These are phyloP conservation scores for Acrocera orbiculus DNA, from an alignment of 2,888 invertebrate species.

Conservation along the genomic window DNA sequence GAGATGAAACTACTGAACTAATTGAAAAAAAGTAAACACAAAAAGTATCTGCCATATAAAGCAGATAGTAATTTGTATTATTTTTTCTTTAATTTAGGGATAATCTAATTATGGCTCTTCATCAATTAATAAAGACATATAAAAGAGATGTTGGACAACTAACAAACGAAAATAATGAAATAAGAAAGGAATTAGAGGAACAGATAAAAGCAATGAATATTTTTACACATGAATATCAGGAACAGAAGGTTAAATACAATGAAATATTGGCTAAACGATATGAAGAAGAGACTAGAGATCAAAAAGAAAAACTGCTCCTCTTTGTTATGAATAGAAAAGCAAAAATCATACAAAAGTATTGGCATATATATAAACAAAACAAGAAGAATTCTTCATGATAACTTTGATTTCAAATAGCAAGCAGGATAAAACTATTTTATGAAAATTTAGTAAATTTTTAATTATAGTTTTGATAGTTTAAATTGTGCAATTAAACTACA, in stretches of 20 bases:
- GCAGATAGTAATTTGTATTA: no score
- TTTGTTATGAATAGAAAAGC: constrained; percentile 27
- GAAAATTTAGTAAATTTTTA: no score
- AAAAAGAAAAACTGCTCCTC: constrained; percentile 19
- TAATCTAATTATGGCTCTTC: constrained; percentile 21
- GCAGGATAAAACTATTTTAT: no score
- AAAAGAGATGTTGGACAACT: constrained; percentile 23
- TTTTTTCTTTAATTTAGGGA: no score
- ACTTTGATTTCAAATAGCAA: no score
- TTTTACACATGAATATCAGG: constrained; percentile 17
- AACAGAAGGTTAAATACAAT: constrained; percentile 20
- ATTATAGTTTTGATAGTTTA: no score
- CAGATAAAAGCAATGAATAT: constrained; percentile 16
- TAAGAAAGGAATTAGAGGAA: constrained; percentile 16
- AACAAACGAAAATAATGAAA: constrained; percentile 17
- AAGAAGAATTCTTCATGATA: no score
- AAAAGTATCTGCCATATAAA: no score
- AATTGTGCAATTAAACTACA: no score
- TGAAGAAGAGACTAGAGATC: constrained; percentile 13
- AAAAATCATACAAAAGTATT: constrained; percentile 21
- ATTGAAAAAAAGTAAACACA: no score
- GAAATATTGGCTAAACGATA: constrained; percentile 17
- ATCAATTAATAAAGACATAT: constrained; percentile 22
- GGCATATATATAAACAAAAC: constrained; percentile 14
- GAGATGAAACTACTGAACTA: no score